Conservation (phyloP, 2,797 vertebrate genomes). For the Enteromius trimaculatus region DNA sequence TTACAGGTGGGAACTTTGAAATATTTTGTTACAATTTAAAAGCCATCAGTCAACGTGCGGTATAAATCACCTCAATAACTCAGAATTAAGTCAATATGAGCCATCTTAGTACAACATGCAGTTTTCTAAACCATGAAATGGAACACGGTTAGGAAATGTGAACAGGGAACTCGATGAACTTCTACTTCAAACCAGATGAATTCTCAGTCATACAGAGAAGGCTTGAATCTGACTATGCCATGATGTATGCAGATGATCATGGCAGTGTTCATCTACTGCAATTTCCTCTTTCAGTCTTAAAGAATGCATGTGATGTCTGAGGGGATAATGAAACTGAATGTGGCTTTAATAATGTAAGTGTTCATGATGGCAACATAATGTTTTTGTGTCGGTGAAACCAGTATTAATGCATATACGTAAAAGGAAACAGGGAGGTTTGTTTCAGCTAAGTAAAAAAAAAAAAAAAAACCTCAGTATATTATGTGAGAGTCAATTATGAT, state of each 20-base stretch:
- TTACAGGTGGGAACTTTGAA: slow-evolving; percentile 42
- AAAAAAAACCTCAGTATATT: not conserved
- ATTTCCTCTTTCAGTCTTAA: slow-evolving; percentile 30
- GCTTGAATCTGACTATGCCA: slow-evolving; percentile 25
- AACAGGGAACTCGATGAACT: not conserved
- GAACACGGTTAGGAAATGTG: slow-evolving; percentile 9
- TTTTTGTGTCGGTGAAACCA: not conserved
- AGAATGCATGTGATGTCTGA: slow-evolving; percentile 8
- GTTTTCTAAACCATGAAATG: slow-evolving; percentile 24
- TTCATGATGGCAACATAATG: not conserved
- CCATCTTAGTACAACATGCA: slow-evolving; percentile 13
- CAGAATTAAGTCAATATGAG: slow-evolving; percentile 11
- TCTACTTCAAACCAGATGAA: slow-evolving; percentile 34
- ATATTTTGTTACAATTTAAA: slow-evolving; percentile 35
- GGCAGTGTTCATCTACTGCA: not conserved
- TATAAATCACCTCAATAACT: slow-evolving; percentile 34
- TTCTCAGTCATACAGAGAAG: slow-evolving; percentile 1
- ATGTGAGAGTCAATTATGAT: slow-evolving; percentile 3
- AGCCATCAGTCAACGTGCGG: not conserved
- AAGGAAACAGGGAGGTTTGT: not conserved
- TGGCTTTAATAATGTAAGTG: slow-evolving; percentile 11
- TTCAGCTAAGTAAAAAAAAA: not conserved
- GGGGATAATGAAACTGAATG: slow-evolving; percentile 3
- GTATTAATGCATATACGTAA: not conserved
- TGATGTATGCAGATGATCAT: slow-evolving; percentile 30